Percentiles rank a stretch among this genome's conserved stretches.
Conservation (phyloP, 2,888 invertebrate genomes). For the Rhagophthalmus giganteus region DNA sequence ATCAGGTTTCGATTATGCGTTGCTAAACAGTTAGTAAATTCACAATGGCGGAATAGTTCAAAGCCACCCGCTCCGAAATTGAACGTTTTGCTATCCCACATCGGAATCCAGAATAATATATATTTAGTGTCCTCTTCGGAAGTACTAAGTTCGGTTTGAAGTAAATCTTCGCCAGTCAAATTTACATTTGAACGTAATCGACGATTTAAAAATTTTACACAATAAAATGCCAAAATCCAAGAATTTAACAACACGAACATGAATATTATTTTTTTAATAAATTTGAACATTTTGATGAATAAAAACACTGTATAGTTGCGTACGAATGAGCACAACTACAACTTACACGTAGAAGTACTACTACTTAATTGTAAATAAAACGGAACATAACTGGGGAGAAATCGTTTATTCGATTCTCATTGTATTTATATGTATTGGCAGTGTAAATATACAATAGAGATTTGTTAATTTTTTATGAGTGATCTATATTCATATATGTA, state of each 20-base stretch:
- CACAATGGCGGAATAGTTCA: slow-evolving; percentile 44
- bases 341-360: no score
- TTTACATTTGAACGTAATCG: no score
- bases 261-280: not conserved
- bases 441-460: no score
- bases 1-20: slow-evolving; percentile 50
- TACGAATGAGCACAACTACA: no score
- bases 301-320: not conserved
- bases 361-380: no score
- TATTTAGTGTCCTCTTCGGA: slow-evolving; percentile 21
- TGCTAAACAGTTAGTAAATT: slow-evolving; percentile 55
- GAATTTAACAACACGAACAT: not conserved
- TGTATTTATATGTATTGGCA: no score
- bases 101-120: slow-evolving; percentile 41
- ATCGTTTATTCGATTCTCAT: no score
- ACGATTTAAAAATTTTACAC: not conserved
- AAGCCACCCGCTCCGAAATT: slow-evolving; percentile 33
- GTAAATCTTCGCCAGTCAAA: no score
- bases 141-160: no score
- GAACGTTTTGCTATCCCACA: slow-evolving; percentile 36
- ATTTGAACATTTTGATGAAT: not conserved
- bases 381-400: no score
- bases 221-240: not conserved
- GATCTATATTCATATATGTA: no score
- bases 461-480: no score